These are phyloP conservation scores for Todiramphus saurophagus DNA, from an alignment of 2,113 vertebrate genomes.

Conservation along the genomic window DNA sequence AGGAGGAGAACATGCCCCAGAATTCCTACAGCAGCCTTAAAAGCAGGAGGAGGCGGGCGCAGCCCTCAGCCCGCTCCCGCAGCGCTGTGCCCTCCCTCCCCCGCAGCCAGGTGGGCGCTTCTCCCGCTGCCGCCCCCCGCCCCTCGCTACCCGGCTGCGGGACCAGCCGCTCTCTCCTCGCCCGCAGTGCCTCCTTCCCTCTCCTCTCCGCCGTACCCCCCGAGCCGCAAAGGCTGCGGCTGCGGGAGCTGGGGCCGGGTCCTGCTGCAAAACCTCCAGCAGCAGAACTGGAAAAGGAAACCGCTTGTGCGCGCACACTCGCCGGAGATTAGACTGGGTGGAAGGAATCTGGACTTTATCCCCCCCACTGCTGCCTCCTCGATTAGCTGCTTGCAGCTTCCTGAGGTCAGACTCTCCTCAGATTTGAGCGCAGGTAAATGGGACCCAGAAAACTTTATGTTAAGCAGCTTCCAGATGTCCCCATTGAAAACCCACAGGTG, in stretches of 20 bases:
- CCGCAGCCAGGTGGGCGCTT: neutral
- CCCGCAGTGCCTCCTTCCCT: neutral
- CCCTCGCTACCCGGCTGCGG: neutral
- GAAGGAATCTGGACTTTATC: slow-evolving; percentile 56
- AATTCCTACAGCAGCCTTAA: neutral
- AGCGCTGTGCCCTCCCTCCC: neutral
- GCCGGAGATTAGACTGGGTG: slow-evolving; percentile 15
- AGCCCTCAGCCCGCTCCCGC: neutral
- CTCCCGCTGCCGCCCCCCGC: neutral
- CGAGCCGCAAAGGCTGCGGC: neutral
- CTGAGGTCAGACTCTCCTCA: neutral
- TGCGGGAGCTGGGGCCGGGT: neutral
- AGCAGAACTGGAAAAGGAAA: neutral
- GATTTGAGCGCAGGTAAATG: neutral
- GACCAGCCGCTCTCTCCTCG: neutral
- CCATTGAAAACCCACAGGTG: neutral
- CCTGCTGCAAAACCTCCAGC: neutral
- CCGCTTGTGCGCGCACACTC: neutral
- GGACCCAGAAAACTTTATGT: neutral
- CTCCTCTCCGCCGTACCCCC: neutral
- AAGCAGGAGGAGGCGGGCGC: neutral
- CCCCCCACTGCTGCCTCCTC: neutral
- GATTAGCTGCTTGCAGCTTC: neutral
- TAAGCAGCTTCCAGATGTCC: neutral
- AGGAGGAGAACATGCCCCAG: neutral